phyloP scores from a whole-genome alignment of 2,797 vertebrate species.

The Neosilurus hyrtlii region DNA sequence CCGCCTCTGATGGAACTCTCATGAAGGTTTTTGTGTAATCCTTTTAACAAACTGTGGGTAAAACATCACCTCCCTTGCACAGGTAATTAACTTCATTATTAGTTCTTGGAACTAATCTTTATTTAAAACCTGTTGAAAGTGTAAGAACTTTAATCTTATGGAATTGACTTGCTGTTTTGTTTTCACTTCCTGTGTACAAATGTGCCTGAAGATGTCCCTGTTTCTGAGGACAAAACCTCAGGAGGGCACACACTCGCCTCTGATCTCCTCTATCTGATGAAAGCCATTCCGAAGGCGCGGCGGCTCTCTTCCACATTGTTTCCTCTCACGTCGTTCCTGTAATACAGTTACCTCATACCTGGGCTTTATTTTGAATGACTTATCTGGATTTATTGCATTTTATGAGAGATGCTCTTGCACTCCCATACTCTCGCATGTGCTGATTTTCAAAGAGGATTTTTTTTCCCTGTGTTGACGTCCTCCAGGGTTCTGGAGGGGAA shows the following conservation, averaged over 20 bases:
- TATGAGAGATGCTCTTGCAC: constrained; percentile 20
- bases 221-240: constrained; percentile 15
- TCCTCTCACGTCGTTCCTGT: constrained; percentile 39
- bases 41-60: no score
- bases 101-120: background rate
- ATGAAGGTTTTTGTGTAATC: no score
- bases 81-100: background rate
- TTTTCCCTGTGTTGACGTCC: background rate
- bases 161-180: background rate
- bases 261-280: background rate
- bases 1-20: no score
- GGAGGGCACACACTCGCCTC: background rate
- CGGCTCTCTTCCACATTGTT: constrained; percentile 10
- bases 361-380: constrained; percentile 22
- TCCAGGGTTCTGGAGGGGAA: background rate
- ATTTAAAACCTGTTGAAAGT: background rate
- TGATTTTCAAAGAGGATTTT: constrained; percentile 15
- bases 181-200: background rate
- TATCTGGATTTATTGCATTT: constrained; percentile 34
- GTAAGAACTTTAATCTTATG: background rate
- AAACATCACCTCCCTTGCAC: no score
- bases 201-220: background rate
- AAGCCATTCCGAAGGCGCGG: background rate
- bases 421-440: constrained; percentile 1
- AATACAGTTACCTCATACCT: constrained; percentile 23